Conservation (phyloP, 2,797 vertebrate genomes). For the Poecilia gillii region DNA sequence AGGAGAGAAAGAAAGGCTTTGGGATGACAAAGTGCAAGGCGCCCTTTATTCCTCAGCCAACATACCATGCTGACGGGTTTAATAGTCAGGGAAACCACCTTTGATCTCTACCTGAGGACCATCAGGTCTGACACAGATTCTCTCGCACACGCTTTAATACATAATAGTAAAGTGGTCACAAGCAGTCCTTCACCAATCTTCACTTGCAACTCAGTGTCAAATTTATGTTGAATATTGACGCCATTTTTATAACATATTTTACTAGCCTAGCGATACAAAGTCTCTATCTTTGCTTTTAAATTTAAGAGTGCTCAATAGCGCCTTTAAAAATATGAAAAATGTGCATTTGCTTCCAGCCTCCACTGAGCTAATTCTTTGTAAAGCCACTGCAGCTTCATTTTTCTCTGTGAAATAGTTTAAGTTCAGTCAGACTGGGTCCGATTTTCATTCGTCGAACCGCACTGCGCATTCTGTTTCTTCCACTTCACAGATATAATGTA, state of each 20-base stretch:
- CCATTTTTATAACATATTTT: background rate
- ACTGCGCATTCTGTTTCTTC: background rate
- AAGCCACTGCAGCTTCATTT: background rate
- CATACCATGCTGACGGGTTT: conserved; percentile 53
- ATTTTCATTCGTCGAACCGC: background rate
- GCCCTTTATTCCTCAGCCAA: conserved; percentile 69
- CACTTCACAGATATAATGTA: background rate
- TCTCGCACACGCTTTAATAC: background rate
- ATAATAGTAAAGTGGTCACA: background rate
- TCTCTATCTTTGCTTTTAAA: background rate
- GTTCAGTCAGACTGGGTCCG: background rate
- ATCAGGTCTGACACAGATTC: conserved; percentile 22
- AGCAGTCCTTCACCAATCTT: background rate
- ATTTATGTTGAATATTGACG: background rate
- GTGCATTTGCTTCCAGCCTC: background rate
- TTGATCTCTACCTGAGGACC: conserved; percentile 66
- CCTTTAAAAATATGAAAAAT: no score
- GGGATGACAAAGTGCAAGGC: conserved; percentile 66
- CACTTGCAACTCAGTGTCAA: background rate
- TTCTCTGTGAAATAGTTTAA: background rate
- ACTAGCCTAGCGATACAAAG: background rate
- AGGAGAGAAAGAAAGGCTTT: conserved; percentile 32
- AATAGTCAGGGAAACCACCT: conserved; percentile 49
- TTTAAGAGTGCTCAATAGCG: background rate
- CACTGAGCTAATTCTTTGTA: background rate